These are phyloP conservation scores for Bos javanicus DNA, from an alignment of 2,113 vertebrate species.

Conservation along the genomic window DNA sequence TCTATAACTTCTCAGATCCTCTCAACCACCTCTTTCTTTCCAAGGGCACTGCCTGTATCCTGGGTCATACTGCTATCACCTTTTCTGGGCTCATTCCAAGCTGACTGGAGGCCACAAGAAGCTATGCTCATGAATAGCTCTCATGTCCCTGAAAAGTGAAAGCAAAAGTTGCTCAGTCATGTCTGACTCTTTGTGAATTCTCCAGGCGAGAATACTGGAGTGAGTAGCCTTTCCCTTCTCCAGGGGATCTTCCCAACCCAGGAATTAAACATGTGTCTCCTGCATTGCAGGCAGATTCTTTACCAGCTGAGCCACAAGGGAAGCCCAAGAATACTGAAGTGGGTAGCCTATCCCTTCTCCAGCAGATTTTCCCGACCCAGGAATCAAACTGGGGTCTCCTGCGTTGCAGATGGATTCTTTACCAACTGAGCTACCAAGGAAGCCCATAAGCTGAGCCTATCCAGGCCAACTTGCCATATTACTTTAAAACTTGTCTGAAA, in stretches of 20 bases:
- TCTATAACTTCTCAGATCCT: not conserved
- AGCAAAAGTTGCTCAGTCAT: not conserved
- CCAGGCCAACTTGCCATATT: not conserved
- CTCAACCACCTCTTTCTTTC: not conserved
- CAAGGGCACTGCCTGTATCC: not conserved
- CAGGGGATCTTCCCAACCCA: not conserved
- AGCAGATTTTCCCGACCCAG: not conserved
- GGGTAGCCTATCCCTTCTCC: not conserved
- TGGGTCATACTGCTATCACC: not conserved
- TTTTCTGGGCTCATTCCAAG: not conserved
- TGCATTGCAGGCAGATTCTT: not conserved
- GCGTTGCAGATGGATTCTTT: not conserved
- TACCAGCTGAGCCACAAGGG: not conserved
- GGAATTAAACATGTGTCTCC: not conserved
- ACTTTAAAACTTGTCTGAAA: not conserved
- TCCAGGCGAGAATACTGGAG: not conserved
- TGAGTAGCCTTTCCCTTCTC: not conserved
- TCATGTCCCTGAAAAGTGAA: not conserved
- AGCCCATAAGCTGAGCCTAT: not conserved
- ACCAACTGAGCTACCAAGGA: not conserved
- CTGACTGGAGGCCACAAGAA: not conserved
- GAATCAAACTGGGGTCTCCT: not conserved
- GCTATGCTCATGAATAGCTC: not conserved
- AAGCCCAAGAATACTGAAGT: not conserved
- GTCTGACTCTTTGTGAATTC: not conserved